phyloP scores from a whole-genome alignment of 1,140 invertebrate genomes.

The Diplogasteroides magnus region DNA sequence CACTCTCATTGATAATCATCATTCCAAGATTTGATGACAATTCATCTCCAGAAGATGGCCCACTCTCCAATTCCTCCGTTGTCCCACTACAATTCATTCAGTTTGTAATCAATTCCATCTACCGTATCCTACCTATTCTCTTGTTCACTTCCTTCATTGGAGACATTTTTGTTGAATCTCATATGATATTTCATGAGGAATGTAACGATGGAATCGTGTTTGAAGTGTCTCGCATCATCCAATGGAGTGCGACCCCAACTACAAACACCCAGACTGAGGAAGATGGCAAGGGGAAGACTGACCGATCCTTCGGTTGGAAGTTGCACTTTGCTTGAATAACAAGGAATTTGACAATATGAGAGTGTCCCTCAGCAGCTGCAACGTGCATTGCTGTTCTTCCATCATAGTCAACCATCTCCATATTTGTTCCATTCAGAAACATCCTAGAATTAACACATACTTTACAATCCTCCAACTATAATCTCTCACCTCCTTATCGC shows the following conservation, averaged over 20 bases:
- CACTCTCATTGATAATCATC: background rate
- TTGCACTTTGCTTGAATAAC: conserved; percentile 66
- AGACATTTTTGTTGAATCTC: background rate
- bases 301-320: conserved; percentile 62
- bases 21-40: background rate
- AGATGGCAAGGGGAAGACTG: no score
- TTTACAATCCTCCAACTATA: background rate
- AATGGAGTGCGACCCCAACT: conserved; percentile 51
- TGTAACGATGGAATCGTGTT: conserved; percentile 34
- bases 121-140: background rate
- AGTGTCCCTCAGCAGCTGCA: conserved; percentile 58
- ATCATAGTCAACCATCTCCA: conserved; percentile 83
- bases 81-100: background rate
- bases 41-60: background rate
- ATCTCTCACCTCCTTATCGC: conserved; percentile 13
- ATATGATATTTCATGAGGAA: conserved; percentile 9
- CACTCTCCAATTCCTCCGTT: background rate
- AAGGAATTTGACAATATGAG: conserved; percentile 48
- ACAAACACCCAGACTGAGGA: no score
- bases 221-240: conserved; percentile 49
- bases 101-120: background rate
- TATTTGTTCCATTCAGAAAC: conserved; percentile 46
- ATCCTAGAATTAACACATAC: conserved; percentile 29
- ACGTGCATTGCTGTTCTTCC: conserved; percentile 65
- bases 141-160: background rate